Evolutionary conservation across 2,797 vertebrate genomes (phyloP), one percentile per base, ranked within the genome.

Genomic region (Xenops minutus): DNA sequence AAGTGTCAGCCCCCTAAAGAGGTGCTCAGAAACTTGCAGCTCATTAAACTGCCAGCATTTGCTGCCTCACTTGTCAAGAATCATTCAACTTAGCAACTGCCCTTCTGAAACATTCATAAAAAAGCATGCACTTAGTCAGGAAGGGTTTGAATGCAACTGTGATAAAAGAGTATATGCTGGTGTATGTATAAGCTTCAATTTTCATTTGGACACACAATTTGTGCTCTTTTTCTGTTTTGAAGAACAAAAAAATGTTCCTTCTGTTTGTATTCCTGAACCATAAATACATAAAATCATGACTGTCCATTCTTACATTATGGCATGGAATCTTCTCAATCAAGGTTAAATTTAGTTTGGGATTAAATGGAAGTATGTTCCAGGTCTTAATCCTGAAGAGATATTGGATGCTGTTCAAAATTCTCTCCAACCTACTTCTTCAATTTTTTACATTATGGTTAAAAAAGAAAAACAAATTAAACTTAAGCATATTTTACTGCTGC

Each of bases 1-100:
- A 99, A 99, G 98, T 99, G 98, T 98, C 99, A 97, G 95, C 98
- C 98, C 98, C 98, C 98, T 99, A 98, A 98, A 98, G 98, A 98
- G 98, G 95, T 94, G 97, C 98, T 98, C 97, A 93, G 96, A 98
- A 97, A 97, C 95, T 96, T 88, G 97, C 98, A 98, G 98, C 98
- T 98, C 98, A 98, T 98, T 98, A 98, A 98, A 98, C 97, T 96
- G 97, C 95, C 98, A 98, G 96, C 97, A 96, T 98, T 98, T 98
- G 98, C 97, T 97, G 98, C 98, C 97, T 98, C 97, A 97, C 98
- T 98, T 98, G 98, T 98, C 98, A 98, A 96, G 98, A 98, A 97
- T 97, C 97, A 97, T 97, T 97, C 96, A 85, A 96, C 87, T 88
- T 95, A 96, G 97, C 96, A 98, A 98, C 95, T 93, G 94, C 89